Conservation (phyloP, 92 coral and sea anemone species). For the Ricordea florida region DNA sequence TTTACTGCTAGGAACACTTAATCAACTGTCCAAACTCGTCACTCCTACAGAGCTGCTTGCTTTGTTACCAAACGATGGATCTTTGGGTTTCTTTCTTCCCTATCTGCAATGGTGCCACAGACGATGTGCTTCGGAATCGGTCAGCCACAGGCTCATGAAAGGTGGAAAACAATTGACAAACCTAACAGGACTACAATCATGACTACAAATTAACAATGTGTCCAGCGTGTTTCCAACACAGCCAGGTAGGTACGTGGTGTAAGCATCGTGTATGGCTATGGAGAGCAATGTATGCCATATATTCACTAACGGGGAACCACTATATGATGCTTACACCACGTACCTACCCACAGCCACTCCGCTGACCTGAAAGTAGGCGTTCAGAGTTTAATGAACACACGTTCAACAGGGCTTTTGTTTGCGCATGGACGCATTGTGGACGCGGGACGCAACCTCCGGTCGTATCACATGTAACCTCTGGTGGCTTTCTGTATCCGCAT, state of each 20-base stretch:
- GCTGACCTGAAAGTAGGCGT: too few relatives aligned
- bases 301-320: too few relatives aligned
- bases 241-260: too few relatives aligned
- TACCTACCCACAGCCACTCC: too few relatives aligned
- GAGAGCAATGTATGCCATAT: too few relatives aligned
- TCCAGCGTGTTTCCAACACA: too few relatives aligned
- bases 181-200: neutral
- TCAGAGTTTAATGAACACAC: neutral
- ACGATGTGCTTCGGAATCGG: slow-evolving; percentile 63
- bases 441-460: neutral
- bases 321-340: too few relatives aligned
- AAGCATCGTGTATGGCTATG: too few relatives aligned
- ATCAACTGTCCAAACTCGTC: slow-evolving; percentile 62
- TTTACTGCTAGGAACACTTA: slow-evolving; percentile 25
- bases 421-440: neutral
- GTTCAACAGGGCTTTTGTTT: neutral
- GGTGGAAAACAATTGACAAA: slow-evolving; percentile 8
- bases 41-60: slow-evolving; percentile 75
- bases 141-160: slow-evolving; percentile 45
- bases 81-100: slow-evolving; percentile 86
- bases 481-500: too few relatives aligned
- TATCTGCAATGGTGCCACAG: slow-evolving; percentile 82
- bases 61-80: slow-evolving; percentile 84
- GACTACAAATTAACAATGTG: neutral
- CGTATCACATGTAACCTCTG: neutral